Conservation (phyloP, 35 echinoderm and acorn worm species). For the Ophioderma brevispina region DNA sequence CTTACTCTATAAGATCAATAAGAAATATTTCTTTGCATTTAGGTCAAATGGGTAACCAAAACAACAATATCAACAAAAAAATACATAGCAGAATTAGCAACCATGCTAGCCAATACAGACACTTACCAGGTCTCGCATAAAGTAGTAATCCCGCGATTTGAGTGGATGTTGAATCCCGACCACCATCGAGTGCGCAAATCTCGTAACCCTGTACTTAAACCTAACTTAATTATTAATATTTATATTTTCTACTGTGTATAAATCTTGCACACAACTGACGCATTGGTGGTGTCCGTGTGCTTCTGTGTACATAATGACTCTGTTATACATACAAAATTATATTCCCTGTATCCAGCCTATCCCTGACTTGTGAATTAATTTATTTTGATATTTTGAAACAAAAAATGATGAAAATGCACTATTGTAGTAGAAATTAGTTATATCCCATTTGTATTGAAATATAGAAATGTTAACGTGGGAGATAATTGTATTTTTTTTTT, state of each 20-base stretch:
- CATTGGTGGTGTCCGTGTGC: not conserved
- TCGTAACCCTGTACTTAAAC: not conserved
- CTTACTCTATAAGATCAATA: too few species aligned
- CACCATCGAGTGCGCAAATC: too few species aligned
- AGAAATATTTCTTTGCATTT: too few species aligned
- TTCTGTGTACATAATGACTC: not conserved
- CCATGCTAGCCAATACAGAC: too few species aligned
- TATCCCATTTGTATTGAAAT: not conserved
- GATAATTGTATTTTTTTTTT: not conserved
- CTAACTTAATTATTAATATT: not conserved
- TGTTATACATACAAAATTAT: slow-evolving; percentile 2
- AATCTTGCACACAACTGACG: not conserved
- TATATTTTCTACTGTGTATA: not conserved
- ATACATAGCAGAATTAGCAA: too few species aligned
- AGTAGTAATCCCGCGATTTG: too few species aligned
- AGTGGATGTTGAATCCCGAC: too few species aligned
- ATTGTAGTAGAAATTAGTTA: not conserved
- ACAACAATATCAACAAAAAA: too few species aligned
- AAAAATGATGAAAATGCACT: not conserved
- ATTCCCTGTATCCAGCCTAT: not conserved
- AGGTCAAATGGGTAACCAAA: too few species aligned
- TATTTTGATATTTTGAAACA: slow-evolving; percentile 12
- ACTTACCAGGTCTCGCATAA: too few species aligned
- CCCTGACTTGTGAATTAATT: not conserved
- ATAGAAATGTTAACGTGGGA: not conserved